These are phyloP conservation scores for Drosophila bipectinata DNA, from an alignment of 1,140 invertebrate species.

Conservation along the genomic window DNA sequence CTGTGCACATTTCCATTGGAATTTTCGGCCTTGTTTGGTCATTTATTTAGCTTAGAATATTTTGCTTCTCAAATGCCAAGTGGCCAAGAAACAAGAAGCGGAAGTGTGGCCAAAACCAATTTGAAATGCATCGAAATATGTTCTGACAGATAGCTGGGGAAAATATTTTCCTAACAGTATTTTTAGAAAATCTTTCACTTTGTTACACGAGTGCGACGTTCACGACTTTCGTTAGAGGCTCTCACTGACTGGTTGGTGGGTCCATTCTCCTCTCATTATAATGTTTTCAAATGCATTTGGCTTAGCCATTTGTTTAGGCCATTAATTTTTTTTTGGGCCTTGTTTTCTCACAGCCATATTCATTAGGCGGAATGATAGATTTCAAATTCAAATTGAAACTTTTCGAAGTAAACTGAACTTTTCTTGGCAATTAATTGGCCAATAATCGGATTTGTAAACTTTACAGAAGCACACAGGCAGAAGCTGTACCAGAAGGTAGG, in stretches of 20 bases:
- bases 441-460: constrained; percentile 71
- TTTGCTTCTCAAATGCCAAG: constrained; percentile 24
- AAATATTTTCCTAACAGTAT: constrained; percentile 30
- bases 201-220: constrained; percentile 19
- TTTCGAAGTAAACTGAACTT: constrained; percentile 11
- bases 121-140: constrained; percentile 28
- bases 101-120: constrained; percentile 64
- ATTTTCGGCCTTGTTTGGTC: constrained; percentile 55
- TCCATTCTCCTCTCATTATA: neutral
- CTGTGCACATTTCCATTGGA: constrained; percentile 12
- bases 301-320: constrained; percentile 31
- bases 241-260: neutral
- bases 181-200: constrained; percentile 31
- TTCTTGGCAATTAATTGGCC: constrained; percentile 55
- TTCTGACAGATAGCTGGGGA: constrained; percentile 14
- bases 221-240: constrained; percentile 1
- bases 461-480: constrained; percentile 22
- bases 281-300: constrained; percentile 44
- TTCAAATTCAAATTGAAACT: constrained; percentile 19
- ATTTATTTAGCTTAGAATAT: constrained; percentile 73
- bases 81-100: constrained; percentile 50
- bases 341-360: constrained; percentile 28
- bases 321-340: constrained; percentile 15
- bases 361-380: constrained; percentile 37
- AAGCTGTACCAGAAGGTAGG: neutral